Base-by-base conservation (phyloP, 2,113 vertebrate species). In the Silurus glanis region DNA sequence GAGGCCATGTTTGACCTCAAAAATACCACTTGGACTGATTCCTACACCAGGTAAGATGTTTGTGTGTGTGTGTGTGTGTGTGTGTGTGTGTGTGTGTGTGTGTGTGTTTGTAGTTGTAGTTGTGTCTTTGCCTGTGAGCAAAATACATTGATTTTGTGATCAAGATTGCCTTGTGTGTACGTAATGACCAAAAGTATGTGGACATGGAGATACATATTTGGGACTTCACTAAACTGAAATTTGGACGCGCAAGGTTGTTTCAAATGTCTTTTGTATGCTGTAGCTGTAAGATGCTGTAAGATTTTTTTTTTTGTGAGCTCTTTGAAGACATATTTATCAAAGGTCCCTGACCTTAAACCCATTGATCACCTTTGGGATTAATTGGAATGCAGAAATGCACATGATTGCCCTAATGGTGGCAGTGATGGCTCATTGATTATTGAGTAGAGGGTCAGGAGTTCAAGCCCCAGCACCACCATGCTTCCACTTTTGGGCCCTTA, bases 21-120 rank as follows among this genome's bases (percentile, higher is more conserved):
- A 90, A 97, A 95, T 91, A 95, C 95, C 10, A 94, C 90, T 83
- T 97, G 96, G 96, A 94, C 94, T 0, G 91, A 95, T 64, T 92
- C 95, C 91, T 96, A 95, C 90, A 95, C 93, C 89, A 94, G 91
- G 95, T 95, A 90, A 84, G 56, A 21, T 47, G 53, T 85, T 21
- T 83, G 66, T 67, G 51, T 75, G 78, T 79, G 83, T 59, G 28
- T 71, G 56, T 86, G 64, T 80, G 49, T 79, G 84, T 17, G 37
- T 83, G 74, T 86, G 37, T 69, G 61, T 80, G 37, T 51, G 59
- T n/a, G 47, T 86, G 64, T 80, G 58, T 79, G 61, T 25, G 21
- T 53, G 45, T 14, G 0, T 23, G 9, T 37, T 37, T 37, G 37
- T 37, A 37, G 37, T 37, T 37, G 37, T 37, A 37, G 37, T 37